Base-by-base conservation (phyloP, 2,888 invertebrate species). In the Gordius sp. region DNA sequence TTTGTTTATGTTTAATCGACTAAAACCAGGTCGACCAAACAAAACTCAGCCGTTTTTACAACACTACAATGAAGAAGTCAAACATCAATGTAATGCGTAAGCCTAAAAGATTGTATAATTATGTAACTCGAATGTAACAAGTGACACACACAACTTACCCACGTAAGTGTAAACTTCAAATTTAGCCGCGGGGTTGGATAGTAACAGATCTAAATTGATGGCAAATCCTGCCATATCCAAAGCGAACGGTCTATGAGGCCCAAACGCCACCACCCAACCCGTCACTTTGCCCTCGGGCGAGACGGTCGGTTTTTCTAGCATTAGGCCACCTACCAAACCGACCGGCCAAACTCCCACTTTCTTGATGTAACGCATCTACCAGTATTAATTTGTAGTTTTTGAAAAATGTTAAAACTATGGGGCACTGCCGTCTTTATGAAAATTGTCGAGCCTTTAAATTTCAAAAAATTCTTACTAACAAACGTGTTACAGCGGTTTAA, bases 151-250 rank as follows among this genome's bases (percentile, higher is more conserved):
- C 8, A n/a, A 47, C 47, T 4, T n/a, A 47, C 47, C 47, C 20
- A 47, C 47, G 20, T 47, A 18, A 47, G 47, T 47, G 8, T 47
- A 13, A 8, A 47, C 23, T 4, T 20, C 20, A 23, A 47, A 47
- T 47, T 47, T 20, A 4, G 47, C 47, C 20, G 8, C 23, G 13
- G 76, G 75, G 59, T 73, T 74, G 62, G 69, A 61, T 28, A 62
- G 61, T 56, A 59, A 60, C 16, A 58, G 25, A 58, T 58, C 55
- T 1, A 82, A 71, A 66, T 82, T 83, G 41, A 87, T 79, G 2
- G 82, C 86, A 67, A 89, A 91, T 0, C 85, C 89, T 1, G 93
- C 93, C 93, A 97, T 97, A 66, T 97, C 93, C 39, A 89, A 78
- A 0, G 93, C 87, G 72, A 91, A 97, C 0, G 82, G 80, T 60